phyloP scores from a whole-genome alignment of 2,797 vertebrate species.

The Bothrops alternatus region DNA sequence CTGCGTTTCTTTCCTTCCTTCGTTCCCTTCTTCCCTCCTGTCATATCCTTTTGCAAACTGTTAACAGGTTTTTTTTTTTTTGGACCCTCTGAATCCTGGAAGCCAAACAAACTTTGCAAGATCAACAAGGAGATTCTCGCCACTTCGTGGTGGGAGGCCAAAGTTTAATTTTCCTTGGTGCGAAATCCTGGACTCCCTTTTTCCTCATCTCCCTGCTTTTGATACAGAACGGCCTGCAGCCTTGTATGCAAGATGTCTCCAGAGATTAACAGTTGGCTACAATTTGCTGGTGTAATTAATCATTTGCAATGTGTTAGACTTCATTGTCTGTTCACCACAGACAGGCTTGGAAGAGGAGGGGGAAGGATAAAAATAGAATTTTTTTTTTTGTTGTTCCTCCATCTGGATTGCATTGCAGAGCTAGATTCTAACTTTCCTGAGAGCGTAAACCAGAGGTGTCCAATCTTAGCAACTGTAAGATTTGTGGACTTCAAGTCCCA shows the following conservation, averaged over 20 bases:
- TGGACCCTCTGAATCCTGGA: background rate
- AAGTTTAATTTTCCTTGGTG: background rate
- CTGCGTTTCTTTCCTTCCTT: background rate
- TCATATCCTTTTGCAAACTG: background rate
- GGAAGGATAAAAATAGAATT: constrained; percentile 56
- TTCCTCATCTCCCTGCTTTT: background rate
- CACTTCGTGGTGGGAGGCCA: background rate
- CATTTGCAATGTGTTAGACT: constrained; percentile 58
- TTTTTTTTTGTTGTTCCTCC: constrained; percentile 48
- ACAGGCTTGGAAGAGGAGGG: constrained; percentile 39
- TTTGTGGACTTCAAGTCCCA: background rate
- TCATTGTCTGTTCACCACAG: constrained; percentile 59
- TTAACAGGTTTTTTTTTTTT: background rate
- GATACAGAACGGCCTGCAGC: background rate
- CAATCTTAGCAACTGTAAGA: background rate
- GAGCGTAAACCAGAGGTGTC: background rate
- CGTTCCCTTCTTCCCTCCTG: background rate
- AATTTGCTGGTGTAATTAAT: constrained; percentile 43
- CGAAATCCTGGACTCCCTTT: background rate
- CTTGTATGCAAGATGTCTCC: background rate
- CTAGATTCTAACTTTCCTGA: constrained; percentile 32
- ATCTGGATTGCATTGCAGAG: constrained; percentile 58
- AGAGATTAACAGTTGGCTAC: constrained; percentile 50
- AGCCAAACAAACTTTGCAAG: background rate
- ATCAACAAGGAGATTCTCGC: background rate